phyloP scores from a whole-genome alignment of 2,888 invertebrate genomes.

The Dinocampus coccinellae region DNA sequence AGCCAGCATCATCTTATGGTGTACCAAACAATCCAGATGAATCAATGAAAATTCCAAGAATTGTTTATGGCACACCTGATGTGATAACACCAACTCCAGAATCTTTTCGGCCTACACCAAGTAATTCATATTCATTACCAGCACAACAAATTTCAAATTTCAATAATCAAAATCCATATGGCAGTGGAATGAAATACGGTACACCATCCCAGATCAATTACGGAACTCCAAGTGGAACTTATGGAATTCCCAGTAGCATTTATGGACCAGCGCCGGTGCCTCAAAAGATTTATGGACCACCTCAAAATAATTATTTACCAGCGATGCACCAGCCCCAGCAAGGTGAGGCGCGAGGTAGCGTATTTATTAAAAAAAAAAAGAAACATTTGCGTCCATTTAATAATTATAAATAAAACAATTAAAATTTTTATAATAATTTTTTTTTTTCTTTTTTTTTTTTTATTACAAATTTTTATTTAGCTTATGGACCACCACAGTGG shows the following conservation, averaged over 20 bases:
- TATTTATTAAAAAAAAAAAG: constrained; percentile 43
- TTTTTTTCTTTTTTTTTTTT: constrained; percentile 16
- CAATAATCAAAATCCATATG: constrained; percentile 40
- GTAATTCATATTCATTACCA: constrained; percentile 52
- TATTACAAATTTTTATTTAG: constrained; percentile 35
- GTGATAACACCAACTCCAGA: constrained; percentile 20
- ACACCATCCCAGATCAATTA: constrained; percentile 46
- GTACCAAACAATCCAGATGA: constrained; percentile 45
- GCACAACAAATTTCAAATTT: constrained; percentile 45
- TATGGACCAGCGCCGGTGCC: constrained; percentile 28
- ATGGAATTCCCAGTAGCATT: constrained; percentile 24
- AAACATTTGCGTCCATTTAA: too few species aligned
- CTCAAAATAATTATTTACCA: constrained; percentile 42
- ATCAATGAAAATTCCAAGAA: constrained; percentile 52
- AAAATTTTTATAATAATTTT: too few species aligned
- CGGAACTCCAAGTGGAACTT: constrained; percentile 29
- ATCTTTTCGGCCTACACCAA: constrained; percentile 45
- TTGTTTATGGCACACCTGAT: constrained; percentile 60
- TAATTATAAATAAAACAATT: too few species aligned
- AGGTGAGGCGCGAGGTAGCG: constrained; percentile 63
- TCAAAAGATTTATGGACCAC: constrained; percentile 35
- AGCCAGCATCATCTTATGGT: constrained; percentile 41
- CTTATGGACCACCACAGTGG: constrained; percentile 70
- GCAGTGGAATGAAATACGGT: constrained; percentile 20
- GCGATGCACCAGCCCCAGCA: constrained; percentile 52